Evolutionary conservation across 2,797 vertebrate genomes (phyloP), one percentile per base, ranked within the genome.

Genomic region (Pseudochromis fuscus): DNA sequence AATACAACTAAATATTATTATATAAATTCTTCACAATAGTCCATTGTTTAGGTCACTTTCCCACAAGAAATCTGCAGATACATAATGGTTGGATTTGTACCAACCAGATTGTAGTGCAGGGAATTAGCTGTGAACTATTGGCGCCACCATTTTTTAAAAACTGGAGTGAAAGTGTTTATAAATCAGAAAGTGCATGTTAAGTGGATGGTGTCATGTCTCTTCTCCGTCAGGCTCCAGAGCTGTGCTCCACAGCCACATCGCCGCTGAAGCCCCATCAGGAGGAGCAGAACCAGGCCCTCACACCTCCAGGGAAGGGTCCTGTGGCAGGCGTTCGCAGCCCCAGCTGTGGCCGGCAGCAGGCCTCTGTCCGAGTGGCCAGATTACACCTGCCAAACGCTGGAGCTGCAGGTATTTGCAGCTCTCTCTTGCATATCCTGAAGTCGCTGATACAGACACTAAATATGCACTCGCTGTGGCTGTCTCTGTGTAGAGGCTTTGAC

Each of bases 241-340:
- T 94, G 55, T 96, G 94, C 83, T 94, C 95, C 33, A 89, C 94
- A 31, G 95, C 96, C 67, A 95, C 95, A 0, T 96, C 96, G 2
- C 95, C 96, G 0, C 87, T 95, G 49, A 98, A 97, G 89, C 91
- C 92, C 1, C 48, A 82, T 33, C 96, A 94, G 40, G 97, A 99
- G 79, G 97, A 99, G 24, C 96, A 96, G 74, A 87, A 90, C 0
- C 96, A 95, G 86, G 86, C 95, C 0, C 66, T 93, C 28, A 96
- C 96, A 0, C 95, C 97, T 35, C 96, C 97, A 0, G 96, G 96
- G 13, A 99, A 98, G 81, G 91, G 92, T 37, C 88, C 91, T 9
- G 48, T 94, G 1, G 31, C 95, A 51, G 95, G 92, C 5, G 85
- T 92, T 24, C 95, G 97, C 72, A 99, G 97, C 51, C 98, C 97